Conservation (phyloP, 1,140 invertebrate species). For the Oppia nitens region DNA sequence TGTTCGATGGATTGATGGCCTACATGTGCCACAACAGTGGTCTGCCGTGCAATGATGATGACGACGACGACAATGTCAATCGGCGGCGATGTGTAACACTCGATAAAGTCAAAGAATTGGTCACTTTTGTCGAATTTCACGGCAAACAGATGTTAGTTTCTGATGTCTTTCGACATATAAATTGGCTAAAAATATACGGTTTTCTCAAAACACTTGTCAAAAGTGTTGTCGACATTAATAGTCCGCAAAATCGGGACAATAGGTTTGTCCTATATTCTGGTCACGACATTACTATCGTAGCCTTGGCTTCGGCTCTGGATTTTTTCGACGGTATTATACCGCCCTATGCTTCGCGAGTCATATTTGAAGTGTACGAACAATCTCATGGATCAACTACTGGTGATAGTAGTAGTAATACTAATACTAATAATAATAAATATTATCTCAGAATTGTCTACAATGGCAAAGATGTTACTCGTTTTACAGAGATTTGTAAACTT, state of each 20-base stretch:
- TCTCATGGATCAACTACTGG: neutral
- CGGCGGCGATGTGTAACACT: constrained; percentile 21
- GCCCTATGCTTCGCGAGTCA: constrained; percentile 62
- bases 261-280: constrained; percentile 73
- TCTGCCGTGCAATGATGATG: constrained; percentile 53
- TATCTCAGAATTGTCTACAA: constrained; percentile 65
- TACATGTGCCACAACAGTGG: constrained; percentile 63
- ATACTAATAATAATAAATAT: constrained; percentile 30
- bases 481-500: constrained; percentile 51
- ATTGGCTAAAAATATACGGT: constrained; percentile 27
- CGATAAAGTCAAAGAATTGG: constrained; percentile 25
- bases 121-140: constrained; percentile 25
- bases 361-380: constrained; percentile 47
- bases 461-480: constrained; percentile 64
- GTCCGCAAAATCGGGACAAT: constrained; percentile 51
- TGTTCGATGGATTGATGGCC: constrained; percentile 59
- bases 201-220: constrained; percentile 32
- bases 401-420: constrained; percentile 13
- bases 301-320: constrained; percentile 57
- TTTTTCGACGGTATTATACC: constrained; percentile 39
- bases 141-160: constrained; percentile 22
- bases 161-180: constrained; percentile 18
- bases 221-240: constrained; percentile 51
- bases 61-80: too few relatives aligned
- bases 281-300: constrained; percentile 72